Evolutionary conservation across 2,113 vertebrate species (phyloP).

Genomic region (Myxocyprinus asiaticus): DNA sequence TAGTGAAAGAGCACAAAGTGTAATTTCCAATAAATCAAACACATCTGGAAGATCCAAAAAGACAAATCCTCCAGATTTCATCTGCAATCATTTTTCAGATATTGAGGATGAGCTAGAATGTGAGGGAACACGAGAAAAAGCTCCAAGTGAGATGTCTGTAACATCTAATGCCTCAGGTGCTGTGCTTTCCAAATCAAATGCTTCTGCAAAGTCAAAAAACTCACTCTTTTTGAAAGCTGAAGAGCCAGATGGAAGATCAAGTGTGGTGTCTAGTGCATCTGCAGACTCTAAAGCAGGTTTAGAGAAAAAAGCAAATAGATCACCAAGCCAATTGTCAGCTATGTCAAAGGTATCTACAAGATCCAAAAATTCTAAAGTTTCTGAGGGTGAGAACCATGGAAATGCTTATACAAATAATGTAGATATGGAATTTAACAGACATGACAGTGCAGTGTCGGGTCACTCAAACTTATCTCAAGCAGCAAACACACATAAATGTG

Average conservation of each 20-base stretch:
- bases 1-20: no score
- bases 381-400: neutral
- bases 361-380: slow-evolving; percentile 32
- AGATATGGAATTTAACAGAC: neutral
- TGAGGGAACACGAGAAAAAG: no score
- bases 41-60: no score
- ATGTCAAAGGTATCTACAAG: slow-evolving; percentile 30
- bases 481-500: slow-evolving; percentile 9
- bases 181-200: slow-evolving; percentile 28
- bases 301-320: slow-evolving; percentile 33
- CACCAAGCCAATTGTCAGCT: slow-evolving; percentile 62
- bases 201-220: slow-evolving; percentile 27
- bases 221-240: neutral
- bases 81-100: no score
- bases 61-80: no score
- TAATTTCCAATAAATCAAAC: no score
- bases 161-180: slow-evolving; percentile 27
- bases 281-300: slow-evolving; percentile 32
- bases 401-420: neutral
- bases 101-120: no score
- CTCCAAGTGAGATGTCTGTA: neutral
- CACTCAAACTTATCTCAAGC: slow-evolving; percentile 11
- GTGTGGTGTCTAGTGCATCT: slow-evolving; percentile 1
- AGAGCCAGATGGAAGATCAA: slow-evolving; percentile 5
- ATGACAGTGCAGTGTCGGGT: slow-evolving; percentile 23